A percentile compares a stretch with the other conserved stretches of the same genome.
Evolutionary conservation across 2,113 vertebrate species (phyloP).

Genomic region (Lasiurus cinereus): DNA sequence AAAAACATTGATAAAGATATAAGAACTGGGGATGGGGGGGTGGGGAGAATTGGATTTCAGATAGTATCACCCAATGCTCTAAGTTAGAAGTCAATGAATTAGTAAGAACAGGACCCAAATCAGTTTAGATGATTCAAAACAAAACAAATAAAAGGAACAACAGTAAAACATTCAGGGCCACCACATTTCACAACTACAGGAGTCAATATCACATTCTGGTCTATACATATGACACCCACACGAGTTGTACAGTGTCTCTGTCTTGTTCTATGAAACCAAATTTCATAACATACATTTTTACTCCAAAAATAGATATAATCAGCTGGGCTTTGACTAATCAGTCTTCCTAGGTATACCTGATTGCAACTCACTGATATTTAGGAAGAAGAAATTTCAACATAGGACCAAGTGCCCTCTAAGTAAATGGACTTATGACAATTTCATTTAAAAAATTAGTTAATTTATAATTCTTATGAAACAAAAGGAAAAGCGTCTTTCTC

Average conservation of each 20-base stretch:
- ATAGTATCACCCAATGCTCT: not conserved
- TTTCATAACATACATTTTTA: conserved; percentile 15
- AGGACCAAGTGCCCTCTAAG: not conserved
- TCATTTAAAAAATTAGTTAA: not conserved
- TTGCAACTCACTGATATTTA: conserved; percentile 31
- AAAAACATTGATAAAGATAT: not conserved
- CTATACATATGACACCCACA: not conserved
- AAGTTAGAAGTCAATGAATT: conserved; percentile 22
- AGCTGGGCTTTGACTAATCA: conserved; percentile 15
- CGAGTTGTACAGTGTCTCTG: not conserved
- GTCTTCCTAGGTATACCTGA: not conserved
- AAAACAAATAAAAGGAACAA: not conserved
- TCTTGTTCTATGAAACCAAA: not conserved
- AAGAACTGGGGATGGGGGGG: not conserved
- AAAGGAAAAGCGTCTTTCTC: conserved; percentile 39
- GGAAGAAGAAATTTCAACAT: conserved; percentile 47
- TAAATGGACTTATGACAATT: conserved; percentile 28
- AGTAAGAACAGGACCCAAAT: not conserved
- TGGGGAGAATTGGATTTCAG: not conserved
- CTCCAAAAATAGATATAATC: not conserved
- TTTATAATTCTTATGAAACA: conserved; percentile 39
- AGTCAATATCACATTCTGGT: not conserved
- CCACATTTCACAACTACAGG: not conserved
- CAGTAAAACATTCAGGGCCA: not conserved
- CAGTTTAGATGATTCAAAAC: not conserved